Percentiles rank a stretch among this genome's conserved stretches.
phyloP scores from a whole-genome alignment of 2,797 vertebrate species.

The Hypotaenidia okinawae region DNA sequence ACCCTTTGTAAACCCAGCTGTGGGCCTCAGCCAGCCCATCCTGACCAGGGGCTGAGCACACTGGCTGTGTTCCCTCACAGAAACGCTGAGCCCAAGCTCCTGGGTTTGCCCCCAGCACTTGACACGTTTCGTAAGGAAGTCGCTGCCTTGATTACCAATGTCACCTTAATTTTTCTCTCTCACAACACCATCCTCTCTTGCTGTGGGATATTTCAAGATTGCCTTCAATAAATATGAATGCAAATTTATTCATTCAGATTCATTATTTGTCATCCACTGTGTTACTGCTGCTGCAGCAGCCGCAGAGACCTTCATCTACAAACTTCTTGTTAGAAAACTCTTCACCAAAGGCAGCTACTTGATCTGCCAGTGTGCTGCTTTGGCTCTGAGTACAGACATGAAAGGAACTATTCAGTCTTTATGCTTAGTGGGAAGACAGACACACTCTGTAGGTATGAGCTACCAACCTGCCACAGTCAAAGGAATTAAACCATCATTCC shows the following conservation, averaged over 20 bases:
- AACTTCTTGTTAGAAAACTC: not conserved
- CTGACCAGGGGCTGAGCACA: not conserved
- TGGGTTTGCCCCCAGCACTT: not conserved
- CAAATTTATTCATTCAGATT: conserved; percentile 42
- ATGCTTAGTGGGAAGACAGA: not conserved
- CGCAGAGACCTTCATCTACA: not conserved
- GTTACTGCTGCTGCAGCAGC: not conserved
- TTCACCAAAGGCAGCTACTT: not conserved
- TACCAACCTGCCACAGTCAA: not conserved
- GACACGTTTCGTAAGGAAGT: not conserved
- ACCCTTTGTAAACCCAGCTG: no score
- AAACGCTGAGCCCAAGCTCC: rapidly evolving
- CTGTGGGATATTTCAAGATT: conserved; percentile 32
- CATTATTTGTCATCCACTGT: conserved; percentile 18
- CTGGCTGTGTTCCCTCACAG: rapidly evolving
- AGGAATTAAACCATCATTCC: not conserved
- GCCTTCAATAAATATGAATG: conserved; percentile 54
- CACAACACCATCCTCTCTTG: not conserved
- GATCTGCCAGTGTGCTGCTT: not conserved
- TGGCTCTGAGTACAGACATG: not conserved
- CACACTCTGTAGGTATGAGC: rapidly evolving
- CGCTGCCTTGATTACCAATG: conserved; percentile 29
- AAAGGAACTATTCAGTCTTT: not conserved
- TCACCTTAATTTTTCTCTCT: conserved; percentile 52
- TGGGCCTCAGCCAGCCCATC: no score